A percentile compares a stretch with the other conserved stretches of the same genome.
These are phyloP conservation scores for Xiphophorus hellerii DNA, from an alignment of 2,113 vertebrate species.

Conservation along the genomic window DNA sequence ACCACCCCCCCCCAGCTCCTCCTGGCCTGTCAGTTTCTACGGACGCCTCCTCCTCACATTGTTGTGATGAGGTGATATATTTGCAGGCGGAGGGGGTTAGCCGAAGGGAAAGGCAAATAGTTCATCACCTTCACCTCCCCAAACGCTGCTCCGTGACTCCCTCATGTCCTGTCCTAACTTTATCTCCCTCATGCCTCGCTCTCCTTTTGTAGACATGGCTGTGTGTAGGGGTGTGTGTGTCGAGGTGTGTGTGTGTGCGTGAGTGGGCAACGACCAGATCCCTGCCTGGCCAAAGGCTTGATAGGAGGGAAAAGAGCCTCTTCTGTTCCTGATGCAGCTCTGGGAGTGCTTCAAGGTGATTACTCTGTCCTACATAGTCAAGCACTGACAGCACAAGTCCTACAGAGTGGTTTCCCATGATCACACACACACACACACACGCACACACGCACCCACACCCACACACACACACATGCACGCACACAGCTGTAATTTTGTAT, in stretches of 20 bases:
- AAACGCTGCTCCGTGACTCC: slow-evolving; percentile 45
- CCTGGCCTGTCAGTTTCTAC: slow-evolving; percentile 59
- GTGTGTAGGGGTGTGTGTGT: slow-evolving; percentile 14
- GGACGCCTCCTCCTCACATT: slow-evolving; percentile 67
- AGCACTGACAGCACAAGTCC: slow-evolving; percentile 29
- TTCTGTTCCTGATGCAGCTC: slow-evolving; percentile 35
- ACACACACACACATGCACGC: not conserved
- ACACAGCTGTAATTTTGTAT: too few species aligned
- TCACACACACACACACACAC: slow-evolving; percentile 3
- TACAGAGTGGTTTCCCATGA: slow-evolving; percentile 23
- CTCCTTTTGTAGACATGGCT: slow-evolving; percentile 33
- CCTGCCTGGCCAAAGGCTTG: slow-evolving; percentile 36
- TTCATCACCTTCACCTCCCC: slow-evolving; percentile 63
- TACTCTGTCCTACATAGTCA: slow-evolving; percentile 16
- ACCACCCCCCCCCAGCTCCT: slow-evolving; percentile 27
- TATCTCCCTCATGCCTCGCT: slow-evolving; percentile 35
- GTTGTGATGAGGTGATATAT: slow-evolving; percentile 81
- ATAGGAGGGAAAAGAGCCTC: slow-evolving; percentile 40
- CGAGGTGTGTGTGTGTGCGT: slow-evolving; percentile 16
- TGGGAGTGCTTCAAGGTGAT: slow-evolving; percentile 48
- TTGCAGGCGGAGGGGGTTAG: slow-evolving; percentile 71
- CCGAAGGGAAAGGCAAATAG: slow-evolving; percentile 68
- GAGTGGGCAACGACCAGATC: slow-evolving; percentile 38
- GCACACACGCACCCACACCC: not conserved
- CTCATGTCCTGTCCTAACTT: slow-evolving; percentile 34